phyloP scores from a whole-genome alignment of 2,113 vertebrate genomes.

The Phyllostomus hastatus region DNA sequence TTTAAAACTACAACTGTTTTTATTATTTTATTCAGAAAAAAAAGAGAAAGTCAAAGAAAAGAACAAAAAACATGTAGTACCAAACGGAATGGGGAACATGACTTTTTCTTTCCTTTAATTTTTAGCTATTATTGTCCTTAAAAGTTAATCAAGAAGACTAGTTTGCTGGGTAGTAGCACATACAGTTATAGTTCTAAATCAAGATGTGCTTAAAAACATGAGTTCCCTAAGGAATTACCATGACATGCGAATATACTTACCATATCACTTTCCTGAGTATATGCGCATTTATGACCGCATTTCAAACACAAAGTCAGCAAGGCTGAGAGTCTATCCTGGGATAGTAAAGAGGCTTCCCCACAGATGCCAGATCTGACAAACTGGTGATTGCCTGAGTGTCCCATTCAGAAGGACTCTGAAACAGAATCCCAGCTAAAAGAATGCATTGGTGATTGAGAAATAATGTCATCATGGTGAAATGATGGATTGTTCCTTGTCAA shows the following conservation, averaged over 20 bases:
- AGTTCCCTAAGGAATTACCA: neutral
- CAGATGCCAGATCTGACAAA: neutral
- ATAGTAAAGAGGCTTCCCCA: neutral
- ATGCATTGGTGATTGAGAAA: neutral
- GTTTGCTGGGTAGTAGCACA: neutral
- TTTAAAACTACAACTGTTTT: slow-evolving; percentile 16
- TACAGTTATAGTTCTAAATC: neutral
- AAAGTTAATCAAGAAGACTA: neutral
- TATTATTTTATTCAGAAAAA: slow-evolving; percentile 14
- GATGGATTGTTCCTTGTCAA: neutral
- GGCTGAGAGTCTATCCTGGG: neutral
- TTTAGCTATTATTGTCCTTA: neutral
- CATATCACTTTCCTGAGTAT: neutral
- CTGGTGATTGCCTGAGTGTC: neutral
- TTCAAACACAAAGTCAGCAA: neutral
- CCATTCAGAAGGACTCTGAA: neutral
- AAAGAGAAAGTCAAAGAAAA: neutral
- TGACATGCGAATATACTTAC: neutral
- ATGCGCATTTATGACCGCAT: neutral
- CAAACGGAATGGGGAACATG: neutral
- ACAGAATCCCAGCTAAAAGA: neutral
- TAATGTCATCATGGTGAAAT: neutral
- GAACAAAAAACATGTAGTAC: neutral
- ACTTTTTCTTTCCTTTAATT: neutral
- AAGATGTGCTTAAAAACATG: neutral